A percentile compares a stretch with the other conserved stretches of the same genome.
These are phyloP conservation scores for Alligator mississippiensis DNA, from an alignment of 2,113 vertebrate genomes.

Conservation along the genomic window DNA sequence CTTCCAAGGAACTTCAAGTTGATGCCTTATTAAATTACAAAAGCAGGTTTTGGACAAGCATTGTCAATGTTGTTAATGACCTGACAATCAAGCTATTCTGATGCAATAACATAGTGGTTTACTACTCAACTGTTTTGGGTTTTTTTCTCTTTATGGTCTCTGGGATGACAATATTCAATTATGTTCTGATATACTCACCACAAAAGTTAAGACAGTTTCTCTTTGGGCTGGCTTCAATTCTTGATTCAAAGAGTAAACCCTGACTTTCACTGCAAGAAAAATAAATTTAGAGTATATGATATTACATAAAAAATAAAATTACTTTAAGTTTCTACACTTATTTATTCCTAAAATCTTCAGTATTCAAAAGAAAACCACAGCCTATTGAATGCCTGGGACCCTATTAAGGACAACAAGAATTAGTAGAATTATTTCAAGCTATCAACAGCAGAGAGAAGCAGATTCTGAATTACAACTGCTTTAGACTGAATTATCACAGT, in stretches of 20 bases:
- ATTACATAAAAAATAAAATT: not conserved
- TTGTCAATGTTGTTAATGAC: not conserved
- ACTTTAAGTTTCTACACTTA: not conserved
- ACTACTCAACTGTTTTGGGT: too few relatives aligned
- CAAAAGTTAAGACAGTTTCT: constrained; percentile 85
- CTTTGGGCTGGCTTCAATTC: constrained; percentile 87
- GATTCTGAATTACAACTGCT: not conserved
- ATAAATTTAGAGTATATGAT: not conserved
- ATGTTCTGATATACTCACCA: constrained; percentile 76
- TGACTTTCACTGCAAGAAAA: constrained; percentile 82
- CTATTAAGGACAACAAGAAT: not conserved
- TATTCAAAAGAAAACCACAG: not conserved
- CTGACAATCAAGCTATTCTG: not conserved
- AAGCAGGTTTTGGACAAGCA: not conserved
- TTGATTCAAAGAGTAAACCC: constrained; percentile 91
- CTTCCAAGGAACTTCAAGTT: not conserved
- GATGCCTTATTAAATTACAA: not conserved
- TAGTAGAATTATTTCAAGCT: not conserved
- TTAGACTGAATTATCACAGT: not conserved
- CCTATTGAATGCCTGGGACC: not conserved
- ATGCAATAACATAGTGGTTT: not conserved
- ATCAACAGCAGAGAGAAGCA: not conserved
- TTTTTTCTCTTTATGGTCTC: not conserved
- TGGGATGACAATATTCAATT: not conserved
- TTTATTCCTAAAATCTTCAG: not conserved